A percentile compares a stretch with the other conserved stretches of the same genome.
Conservation (phyloP, 2,113 vertebrate genomes). For the Astur gentilis region DNA sequence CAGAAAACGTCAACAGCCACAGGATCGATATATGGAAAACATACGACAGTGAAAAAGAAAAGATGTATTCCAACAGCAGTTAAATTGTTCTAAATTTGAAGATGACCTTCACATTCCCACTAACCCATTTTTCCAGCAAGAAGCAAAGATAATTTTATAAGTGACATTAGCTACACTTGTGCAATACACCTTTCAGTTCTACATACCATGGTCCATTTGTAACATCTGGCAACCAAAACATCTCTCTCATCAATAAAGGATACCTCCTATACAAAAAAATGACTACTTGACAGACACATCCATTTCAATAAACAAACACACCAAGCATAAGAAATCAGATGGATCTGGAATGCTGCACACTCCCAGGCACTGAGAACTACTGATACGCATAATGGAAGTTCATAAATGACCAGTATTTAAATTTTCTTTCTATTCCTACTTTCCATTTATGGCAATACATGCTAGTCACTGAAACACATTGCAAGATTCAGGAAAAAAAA, state of each 20-base stretch:
- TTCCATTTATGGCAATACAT: not conserved
- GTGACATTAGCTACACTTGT: not conserved
- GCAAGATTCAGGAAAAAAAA: not conserved
- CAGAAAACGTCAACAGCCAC: not conserved
- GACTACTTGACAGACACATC: not conserved
- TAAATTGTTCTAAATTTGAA: not conserved
- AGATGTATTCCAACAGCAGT: not conserved
- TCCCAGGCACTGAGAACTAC: not conserved
- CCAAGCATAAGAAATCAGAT: not conserved
- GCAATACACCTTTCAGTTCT: not conserved
- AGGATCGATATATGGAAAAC: not conserved
- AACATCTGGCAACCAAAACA: not conserved
- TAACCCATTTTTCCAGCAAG: not conserved
- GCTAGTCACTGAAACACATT: not conserved
- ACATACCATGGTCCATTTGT: not conserved
- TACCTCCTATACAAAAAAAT: not conserved
- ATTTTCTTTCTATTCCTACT: not conserved
- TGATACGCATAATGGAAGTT: not conserved
- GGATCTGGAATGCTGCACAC: not conserved
- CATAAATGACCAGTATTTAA: not conserved
- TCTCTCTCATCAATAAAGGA: not conserved
- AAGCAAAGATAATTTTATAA: not conserved
- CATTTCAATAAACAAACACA: not conserved
- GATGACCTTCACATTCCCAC: constrained; percentile 18
- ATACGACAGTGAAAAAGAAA: not conserved